A percentile compares a stretch with the other conserved stretches of the same genome.
These are phyloP conservation scores for Lepidonotus clava DNA, from an alignment of 2,888 invertebrate genomes.

Conservation along the genomic window DNA sequence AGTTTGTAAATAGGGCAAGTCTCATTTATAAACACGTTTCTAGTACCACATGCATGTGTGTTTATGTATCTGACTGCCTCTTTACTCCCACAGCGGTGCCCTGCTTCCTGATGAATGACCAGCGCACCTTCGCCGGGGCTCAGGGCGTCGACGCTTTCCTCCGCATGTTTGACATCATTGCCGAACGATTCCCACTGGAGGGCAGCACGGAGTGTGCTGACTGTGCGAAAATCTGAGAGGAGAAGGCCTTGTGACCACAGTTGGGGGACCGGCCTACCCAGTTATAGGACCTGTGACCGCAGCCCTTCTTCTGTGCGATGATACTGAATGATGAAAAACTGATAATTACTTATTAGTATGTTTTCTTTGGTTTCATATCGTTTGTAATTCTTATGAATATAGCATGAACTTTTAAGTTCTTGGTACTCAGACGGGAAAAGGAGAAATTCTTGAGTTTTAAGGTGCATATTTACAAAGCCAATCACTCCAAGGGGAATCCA, in stretches of 20 bases:
- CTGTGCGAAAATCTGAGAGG: slow-evolving; percentile 1
- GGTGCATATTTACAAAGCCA: too few species aligned
- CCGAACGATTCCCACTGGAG: slow-evolving; percentile 68
- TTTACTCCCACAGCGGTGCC: slow-evolving; percentile 78
- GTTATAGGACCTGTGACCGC: background rate
- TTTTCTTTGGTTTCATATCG: background rate
- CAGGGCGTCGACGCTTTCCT: slow-evolving; percentile 72
- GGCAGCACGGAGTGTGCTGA: background rate
- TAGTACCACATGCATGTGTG: too few species aligned
- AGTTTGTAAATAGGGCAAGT: too few species aligned
- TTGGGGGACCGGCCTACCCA: background rate
- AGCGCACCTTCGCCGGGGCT: slow-evolving; percentile 74
- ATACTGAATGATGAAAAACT: background rate
- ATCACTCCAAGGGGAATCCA: too few species aligned
- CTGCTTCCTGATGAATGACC: slow-evolving; percentile 75
- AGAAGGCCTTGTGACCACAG: background rate
- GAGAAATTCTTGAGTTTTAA: too few species aligned
- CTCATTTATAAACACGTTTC: too few species aligned
- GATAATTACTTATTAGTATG: background rate
- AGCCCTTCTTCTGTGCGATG: background rate
- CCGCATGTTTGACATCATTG: slow-evolving; percentile 70
- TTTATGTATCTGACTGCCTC: too few species aligned
- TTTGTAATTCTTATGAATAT: background rate
- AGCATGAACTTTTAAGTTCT: background rate
- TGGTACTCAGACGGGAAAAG: too few species aligned